Percentiles rank a stretch among this genome's conserved stretches.
Conservation (phyloP, 2,888 invertebrate genomes). For the Nephrotoma flavescens region DNA sequence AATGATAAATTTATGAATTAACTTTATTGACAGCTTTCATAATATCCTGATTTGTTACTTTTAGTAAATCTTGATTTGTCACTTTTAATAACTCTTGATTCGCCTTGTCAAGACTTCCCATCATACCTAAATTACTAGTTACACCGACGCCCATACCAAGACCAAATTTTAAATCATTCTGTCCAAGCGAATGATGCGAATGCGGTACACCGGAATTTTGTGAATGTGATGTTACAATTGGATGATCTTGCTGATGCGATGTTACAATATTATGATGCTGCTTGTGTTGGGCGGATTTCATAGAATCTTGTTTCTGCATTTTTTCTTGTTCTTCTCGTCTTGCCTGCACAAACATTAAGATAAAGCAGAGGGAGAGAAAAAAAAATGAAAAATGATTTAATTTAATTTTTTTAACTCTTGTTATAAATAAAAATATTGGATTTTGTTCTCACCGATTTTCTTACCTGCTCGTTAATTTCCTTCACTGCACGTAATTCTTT, state of each 20-base stretch:
- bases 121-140: conserved; percentile 33
- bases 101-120: conserved; percentile 32
- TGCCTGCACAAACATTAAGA: conserved; percentile 33
- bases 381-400: conserved; percentile 11
- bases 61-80: conserved; percentile 30
- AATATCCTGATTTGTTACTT: conserved; percentile 27
- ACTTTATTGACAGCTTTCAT: conserved; percentile 33
- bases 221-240: conserved; percentile 29
- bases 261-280: conserved; percentile 20
- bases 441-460: conserved; percentile 10
- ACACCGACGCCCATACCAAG: conserved; percentile 31
- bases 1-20: conserved; percentile 27
- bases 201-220: conserved; percentile 23
- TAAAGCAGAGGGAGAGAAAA: not conserved
- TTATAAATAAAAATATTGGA: not conserved
- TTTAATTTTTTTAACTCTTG: not conserved
- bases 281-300: conserved; percentile 69
- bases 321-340: conserved; percentile 81
- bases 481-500: conserved; percentile 88
- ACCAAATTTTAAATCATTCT: conserved; percentile 32
- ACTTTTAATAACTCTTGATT: conserved; percentile 29
- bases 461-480: conserved; percentile 78
- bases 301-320: conserved; percentile 71
- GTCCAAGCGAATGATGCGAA: conserved; percentile 32
- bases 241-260: conserved; percentile 18